phyloP scores from a whole-genome alignment of 1,140 invertebrate genomes.

The Microplitis mediator region DNA sequence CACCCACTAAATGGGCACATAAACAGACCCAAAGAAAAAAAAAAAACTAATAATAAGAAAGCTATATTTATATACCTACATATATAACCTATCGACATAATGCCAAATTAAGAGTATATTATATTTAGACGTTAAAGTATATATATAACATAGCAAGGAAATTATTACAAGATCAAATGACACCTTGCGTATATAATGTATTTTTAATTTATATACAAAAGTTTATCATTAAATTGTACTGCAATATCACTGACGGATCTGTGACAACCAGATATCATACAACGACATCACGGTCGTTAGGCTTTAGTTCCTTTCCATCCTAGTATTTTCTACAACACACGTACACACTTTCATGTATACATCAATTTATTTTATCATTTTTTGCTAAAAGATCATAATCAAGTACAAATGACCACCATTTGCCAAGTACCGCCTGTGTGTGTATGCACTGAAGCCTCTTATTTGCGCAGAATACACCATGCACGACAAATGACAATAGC shows the following conservation, averaged over 20 bases:
- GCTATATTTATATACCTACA: too few relatives aligned
- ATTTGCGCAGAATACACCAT: constrained; percentile 23
- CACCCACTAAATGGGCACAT: too few relatives aligned
- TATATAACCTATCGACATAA: too few relatives aligned
- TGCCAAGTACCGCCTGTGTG: constrained; percentile 31
- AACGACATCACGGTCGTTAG: constrained; percentile 57
- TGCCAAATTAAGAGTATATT: too few relatives aligned
- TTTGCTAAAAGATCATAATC: constrained; percentile 50
- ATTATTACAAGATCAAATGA: constrained; percentile 12
- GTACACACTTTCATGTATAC: too few relatives aligned
- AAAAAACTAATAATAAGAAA: too few relatives aligned
- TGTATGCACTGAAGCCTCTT: constrained; percentile 19
- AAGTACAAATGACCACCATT: constrained; percentile 54
- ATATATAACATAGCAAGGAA: background rate
- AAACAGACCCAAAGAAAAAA: too few relatives aligned
- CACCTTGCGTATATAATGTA: constrained; percentile 48
- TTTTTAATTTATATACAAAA: constrained; percentile 53
- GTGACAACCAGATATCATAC: constrained; percentile 52
- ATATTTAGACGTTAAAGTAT: background rate
- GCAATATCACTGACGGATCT: constrained; percentile 56
- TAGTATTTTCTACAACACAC: constrained; percentile 1
- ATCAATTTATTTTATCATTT: constrained; percentile 37
- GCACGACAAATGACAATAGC: constrained; percentile 23
- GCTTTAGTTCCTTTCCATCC: constrained; percentile 23
- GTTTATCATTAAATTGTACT: constrained; percentile 21